phyloP scores from a whole-genome alignment of 2,113 vertebrate genomes.

The Ptilorrhoa leucosticta region DNA sequence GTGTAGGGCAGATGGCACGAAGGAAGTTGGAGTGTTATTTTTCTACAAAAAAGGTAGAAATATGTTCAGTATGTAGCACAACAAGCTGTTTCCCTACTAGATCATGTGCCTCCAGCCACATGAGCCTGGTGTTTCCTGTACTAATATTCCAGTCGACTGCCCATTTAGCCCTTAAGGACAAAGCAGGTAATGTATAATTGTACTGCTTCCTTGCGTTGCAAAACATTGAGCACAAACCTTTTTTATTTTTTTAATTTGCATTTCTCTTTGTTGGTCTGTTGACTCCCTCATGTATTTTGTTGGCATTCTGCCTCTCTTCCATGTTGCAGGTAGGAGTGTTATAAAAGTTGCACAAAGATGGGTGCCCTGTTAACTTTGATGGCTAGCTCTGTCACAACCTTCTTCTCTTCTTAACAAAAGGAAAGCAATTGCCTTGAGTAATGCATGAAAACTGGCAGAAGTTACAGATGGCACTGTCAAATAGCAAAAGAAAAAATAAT shows the following conservation, averaged over 20 bases:
- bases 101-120: neutral
- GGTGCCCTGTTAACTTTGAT: neutral
- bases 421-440: neutral
- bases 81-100: neutral
- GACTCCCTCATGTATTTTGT: neutral
- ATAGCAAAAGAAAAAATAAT: neutral
- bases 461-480: constrained; percentile 19
- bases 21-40: neutral
- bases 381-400: neutral
- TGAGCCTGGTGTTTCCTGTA: neutral
- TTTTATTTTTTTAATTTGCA: neutral
- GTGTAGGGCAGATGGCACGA: neutral
- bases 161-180: neutral
- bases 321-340: neutral
- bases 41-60: neutral
- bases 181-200: neutral
- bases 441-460: neutral
- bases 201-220: neutral
- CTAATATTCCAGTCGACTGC: neutral
- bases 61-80: neutral
- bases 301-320: neutral
- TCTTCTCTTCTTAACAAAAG: neutral
- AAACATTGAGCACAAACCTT: neutral
- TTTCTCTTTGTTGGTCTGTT: neutral
- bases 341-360: neutral